Conservation (phyloP, 1,140 invertebrate genomes). For the Zaprionus ornatus region DNA sequence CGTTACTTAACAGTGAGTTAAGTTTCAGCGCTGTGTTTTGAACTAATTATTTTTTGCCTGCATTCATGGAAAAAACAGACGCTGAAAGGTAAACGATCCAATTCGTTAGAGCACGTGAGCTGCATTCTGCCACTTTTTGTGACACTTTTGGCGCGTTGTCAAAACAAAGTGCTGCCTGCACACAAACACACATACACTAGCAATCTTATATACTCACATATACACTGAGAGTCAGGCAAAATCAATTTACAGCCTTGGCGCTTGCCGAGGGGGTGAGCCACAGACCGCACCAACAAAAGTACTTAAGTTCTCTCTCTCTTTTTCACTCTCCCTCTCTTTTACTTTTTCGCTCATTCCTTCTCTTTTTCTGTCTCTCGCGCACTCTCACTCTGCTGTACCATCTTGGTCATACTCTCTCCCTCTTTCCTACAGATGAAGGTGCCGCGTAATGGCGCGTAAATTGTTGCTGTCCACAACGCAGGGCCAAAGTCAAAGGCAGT, state of each 20-base stretch:
- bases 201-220: conserved; percentile 13
- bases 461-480: not conserved
- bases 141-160: conserved; percentile 69
- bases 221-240: conserved; percentile 47
- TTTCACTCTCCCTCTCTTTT: not conserved
- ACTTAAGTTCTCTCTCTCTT: conserved; percentile 15
- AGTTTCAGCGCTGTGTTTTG: not conserved
- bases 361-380: not conserved
- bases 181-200: conserved; percentile 15
- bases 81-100: conserved; percentile 59
- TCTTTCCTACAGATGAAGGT: not conserved
- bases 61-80: not conserved
- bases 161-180: conserved; percentile 64
- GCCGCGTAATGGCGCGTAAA: conserved; percentile 2
- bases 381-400: not conserved
- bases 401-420: not conserved
- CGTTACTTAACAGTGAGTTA: not conserved
- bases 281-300: conserved; percentile 8
- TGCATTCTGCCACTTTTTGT: conserved; percentile 43
- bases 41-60: conserved; percentile 11
- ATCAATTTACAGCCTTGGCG: conserved; percentile 65
- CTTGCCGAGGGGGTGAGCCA: not conserved
- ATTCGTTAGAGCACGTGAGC: conserved; percentile 57
- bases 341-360: not conserved
- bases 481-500: not conserved